Evolutionary conservation across 1,140 invertebrate genomes (phyloP), one percentile per base, ranked within the genome.

Genomic region (Dendroctonus valens): DNA sequence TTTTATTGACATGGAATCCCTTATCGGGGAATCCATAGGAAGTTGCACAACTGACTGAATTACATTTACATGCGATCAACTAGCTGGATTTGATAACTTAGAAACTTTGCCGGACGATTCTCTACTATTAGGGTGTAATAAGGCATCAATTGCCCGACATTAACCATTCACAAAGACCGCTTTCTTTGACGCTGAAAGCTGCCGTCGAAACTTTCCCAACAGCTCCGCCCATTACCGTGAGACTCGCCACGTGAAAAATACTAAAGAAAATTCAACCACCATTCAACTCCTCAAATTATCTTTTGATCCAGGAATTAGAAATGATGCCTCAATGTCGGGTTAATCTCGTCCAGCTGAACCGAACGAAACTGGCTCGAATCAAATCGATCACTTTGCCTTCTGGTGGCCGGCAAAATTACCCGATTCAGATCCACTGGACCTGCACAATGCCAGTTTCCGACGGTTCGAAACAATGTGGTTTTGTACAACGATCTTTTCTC

Each of bases 21-120:
- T 61, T 70, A 69, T 67, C 49, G 63, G 8, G n/a, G 72, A 73
- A 73, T 55, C 72, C 72, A 15, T 72, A 72, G 39, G 69, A 69
- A 26, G 26, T 26, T 26, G 26, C 26, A 26, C 26, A 26, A 26
- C 26, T 26, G 38, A 41, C 59, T 41, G 14, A 52, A 61, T 61
- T 26, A 26, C 26, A 26, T 3, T 26, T 26, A 26, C 26, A 26
- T 26, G 26, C 26, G 26, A 26, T 26, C 26, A 26, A 26, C 26
- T 26, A 26, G 26, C 26, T 26, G 26, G 26, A 26, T 26, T 26
- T 26, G 1, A 46, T 46, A 46, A 46, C 44, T 9, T 46, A 9
- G 4, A 9, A 14, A 46, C 12, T 46, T 46, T 4, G 12, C 9
- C 9, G 44, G 44, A 14, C 9, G 1, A 14, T 11, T 11, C 9